These are phyloP conservation scores for Homalodisca vitripennis DNA, from an alignment of 1,140 invertebrate genomes.

Conservation along the genomic window DNA sequence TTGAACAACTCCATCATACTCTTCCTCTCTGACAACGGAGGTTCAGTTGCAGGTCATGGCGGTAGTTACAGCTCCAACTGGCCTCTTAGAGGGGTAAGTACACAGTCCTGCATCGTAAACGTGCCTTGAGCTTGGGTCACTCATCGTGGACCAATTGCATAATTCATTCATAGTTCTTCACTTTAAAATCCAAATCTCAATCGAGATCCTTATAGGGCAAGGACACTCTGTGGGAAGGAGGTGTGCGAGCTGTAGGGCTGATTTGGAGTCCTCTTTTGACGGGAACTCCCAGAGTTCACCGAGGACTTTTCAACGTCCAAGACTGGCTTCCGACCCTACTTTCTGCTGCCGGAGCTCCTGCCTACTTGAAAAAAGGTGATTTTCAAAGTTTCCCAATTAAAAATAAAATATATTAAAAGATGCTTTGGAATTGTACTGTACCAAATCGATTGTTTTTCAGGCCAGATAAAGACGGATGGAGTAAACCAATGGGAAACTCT, in stretches of 20 bases:
- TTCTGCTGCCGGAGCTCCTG: constrained; percentile 59
- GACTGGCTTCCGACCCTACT: constrained; percentile 88
- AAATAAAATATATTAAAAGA: no score
- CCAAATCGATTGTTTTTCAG: background rate
- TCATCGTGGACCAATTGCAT: no score
- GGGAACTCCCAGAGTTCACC: constrained; percentile 60
- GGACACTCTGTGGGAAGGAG: constrained; percentile 84
- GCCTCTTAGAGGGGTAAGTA: constrained; percentile 63
- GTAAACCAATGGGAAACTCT: constrained; percentile 67
- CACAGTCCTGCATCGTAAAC: no score
- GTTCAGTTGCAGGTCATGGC: constrained; percentile 47
- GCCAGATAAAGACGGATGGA: constrained; percentile 60
- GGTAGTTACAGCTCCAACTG: constrained; percentile 58
- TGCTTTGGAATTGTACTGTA: no score
- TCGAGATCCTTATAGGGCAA: constrained; percentile 61
- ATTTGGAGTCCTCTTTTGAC: constrained; percentile 73
- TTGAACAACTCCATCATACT: constrained; percentile 58
- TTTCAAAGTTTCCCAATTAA: no score
- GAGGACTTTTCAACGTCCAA: constrained; percentile 74
- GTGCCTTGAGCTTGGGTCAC: no score
- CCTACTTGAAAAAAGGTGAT: no score
- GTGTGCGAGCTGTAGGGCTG: constrained; percentile 69
- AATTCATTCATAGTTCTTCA: no score
- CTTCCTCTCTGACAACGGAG: constrained; percentile 65
- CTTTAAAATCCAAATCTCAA: no score